phyloP scores from a whole-genome alignment of 2,797 vertebrate genomes.

The Acanthurus tractus region DNA sequence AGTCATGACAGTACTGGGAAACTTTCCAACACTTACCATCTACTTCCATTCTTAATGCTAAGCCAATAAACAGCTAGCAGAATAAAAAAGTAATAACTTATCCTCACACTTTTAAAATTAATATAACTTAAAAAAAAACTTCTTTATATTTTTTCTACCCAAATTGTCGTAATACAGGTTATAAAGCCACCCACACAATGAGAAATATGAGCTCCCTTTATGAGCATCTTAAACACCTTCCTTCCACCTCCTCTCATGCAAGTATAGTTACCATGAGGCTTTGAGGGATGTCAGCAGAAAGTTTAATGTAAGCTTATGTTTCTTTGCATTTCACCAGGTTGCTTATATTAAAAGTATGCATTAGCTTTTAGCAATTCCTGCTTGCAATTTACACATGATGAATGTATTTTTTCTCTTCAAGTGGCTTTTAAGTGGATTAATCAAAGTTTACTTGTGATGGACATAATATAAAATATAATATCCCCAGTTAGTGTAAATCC shows the following conservation, averaged over 20 bases:
- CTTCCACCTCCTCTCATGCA: too few species aligned
- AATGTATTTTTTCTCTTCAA: too few species aligned
- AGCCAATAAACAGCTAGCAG: neutral
- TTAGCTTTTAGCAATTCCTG: too few species aligned
- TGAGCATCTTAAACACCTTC: too few species aligned
- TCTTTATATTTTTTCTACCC: neutral
- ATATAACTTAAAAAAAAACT: neutral
- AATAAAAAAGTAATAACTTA: neutral
- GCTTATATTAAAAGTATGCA: too few species aligned
- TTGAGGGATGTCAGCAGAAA: neutral
- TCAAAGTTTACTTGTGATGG: too few species aligned
- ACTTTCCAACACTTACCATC: too few species aligned
- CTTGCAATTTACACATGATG: too few species aligned
- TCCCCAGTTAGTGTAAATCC: too few species aligned
- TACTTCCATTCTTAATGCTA: neutral
- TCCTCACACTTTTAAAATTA: neutral
- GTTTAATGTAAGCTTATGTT: neutral
- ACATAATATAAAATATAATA: too few species aligned
- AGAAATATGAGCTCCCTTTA: neutral
- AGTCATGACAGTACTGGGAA: too few species aligned
- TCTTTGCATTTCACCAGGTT: neutral
- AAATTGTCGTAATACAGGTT: neutral
- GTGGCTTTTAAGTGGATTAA: too few species aligned
- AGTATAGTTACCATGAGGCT: neutral
- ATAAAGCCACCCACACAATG: neutral